Evolutionary conservation across 2,888 invertebrate genomes (phyloP).

Genomic region (Ophion obscuratus): DNA sequence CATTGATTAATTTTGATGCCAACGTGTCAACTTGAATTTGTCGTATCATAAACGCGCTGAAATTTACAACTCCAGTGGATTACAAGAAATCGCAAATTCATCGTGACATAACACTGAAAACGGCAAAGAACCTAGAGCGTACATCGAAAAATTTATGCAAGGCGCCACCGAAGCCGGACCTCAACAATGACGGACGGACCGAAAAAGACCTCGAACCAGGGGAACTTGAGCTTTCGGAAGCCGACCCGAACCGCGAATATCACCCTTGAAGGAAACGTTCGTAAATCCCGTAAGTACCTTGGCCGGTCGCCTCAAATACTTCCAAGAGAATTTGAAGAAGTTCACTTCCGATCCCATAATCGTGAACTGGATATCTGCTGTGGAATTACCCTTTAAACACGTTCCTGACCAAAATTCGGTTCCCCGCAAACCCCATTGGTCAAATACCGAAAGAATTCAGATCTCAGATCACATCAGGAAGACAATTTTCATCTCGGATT

Average conservation of each 20-base stretch:
- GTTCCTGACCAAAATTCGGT: background rate
- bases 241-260: background rate
- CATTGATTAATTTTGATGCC: too few relatives aligned
- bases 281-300: slow-evolving; percentile 32
- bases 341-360: slow-evolving; percentile 35
- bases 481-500: background rate
- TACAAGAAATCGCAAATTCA: too few relatives aligned
- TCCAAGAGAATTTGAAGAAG: slow-evolving; percentile 14
- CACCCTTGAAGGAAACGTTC: slow-evolving; percentile 6
- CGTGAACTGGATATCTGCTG: slow-evolving; percentile 34
- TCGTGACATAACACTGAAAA: background rate
- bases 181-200: slow-evolving; percentile 17
- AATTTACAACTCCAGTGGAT: too few relatives aligned
- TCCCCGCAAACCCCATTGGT: background rate
- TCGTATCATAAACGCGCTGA: too few relatives aligned
- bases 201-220: background rate
- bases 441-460: background rate
- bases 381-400: slow-evolving; percentile 16
- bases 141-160: slow-evolving; percentile 3
- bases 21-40: too few relatives aligned
- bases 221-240: background rate
- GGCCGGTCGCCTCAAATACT: slow-evolving; percentile 36
- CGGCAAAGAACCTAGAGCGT: slow-evolving; percentile 36
- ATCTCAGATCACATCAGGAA: background rate
- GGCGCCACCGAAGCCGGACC: slow-evolving; percentile 9